Conservation (phyloP, 2,113 vertebrate species). For the Casuarius casuarius region DNA sequence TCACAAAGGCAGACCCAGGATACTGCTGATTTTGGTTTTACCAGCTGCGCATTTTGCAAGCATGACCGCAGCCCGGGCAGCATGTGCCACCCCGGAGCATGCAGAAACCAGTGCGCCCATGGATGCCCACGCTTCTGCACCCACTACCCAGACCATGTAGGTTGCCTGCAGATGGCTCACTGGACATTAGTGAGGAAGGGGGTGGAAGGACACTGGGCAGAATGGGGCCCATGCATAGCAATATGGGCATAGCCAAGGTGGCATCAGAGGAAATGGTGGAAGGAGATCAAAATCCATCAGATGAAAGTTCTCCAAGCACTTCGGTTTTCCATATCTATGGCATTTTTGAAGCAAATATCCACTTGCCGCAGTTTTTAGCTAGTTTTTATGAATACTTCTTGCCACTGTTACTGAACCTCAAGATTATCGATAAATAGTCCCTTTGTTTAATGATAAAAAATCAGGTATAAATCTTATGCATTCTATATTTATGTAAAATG, state of each 20-base stretch:
- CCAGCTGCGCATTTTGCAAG: not conserved
- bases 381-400: not conserved
- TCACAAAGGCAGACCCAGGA: not conserved
- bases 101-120: not conserved
- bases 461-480: not conserved
- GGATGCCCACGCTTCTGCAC: not conserved
- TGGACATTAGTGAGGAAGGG: not conserved
- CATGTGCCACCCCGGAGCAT: not conserved
- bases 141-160: not conserved
- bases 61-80: not conserved
- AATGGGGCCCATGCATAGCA: not conserved
- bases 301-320: not conserved
- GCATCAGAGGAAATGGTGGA: not conserved
- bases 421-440: not conserved
- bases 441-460: not conserved
- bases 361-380: not conserved
- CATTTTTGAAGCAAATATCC: not conserved
- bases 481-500: conserved; percentile 7
- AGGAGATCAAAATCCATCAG: not conserved
- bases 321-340: not conserved
- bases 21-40: not conserved
- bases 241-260: not conserved
- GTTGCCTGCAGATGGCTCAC: not conserved
- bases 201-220: not conserved
- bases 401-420: not conserved